A percentile compares a stretch with the other conserved stretches of the same genome.
phyloP scores from a whole-genome alignment of 2,113 vertebrate genomes.

The Trematocara stigmaticum region DNA sequence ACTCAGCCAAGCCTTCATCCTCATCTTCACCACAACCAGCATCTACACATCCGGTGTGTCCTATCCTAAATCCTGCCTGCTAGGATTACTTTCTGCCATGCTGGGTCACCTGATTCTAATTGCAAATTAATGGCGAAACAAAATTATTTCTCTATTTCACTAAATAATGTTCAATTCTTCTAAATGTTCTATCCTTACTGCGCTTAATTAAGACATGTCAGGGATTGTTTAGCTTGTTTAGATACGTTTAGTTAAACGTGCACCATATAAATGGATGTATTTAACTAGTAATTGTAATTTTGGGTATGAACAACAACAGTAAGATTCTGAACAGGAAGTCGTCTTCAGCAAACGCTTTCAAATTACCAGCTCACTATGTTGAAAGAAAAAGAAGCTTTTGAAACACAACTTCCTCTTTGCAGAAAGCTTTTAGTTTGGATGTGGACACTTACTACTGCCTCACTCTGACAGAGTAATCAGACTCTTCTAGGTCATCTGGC shows the following conservation, averaged over 20 bases:
- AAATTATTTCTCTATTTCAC: background rate
- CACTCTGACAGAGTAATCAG: background rate
- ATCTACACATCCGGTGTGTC: background rate
- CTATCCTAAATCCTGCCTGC: background rate
- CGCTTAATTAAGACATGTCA: background rate
- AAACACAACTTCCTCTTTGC: background rate
- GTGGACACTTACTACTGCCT: background rate
- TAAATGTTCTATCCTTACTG: background rate
- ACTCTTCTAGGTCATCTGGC: background rate
- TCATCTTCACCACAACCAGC: background rate
- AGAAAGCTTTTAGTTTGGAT: background rate
- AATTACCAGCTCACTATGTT: background rate
- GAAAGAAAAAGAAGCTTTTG: background rate
- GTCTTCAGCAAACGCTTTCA: background rate
- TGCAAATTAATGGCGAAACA: background rate
- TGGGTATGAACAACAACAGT: background rate
- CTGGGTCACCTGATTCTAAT: background rate
- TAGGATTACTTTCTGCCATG: background rate
- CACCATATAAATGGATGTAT: background rate
- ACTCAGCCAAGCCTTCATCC: background rate
- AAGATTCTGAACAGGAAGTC: background rate
- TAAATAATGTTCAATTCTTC: background rate
- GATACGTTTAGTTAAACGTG: background rate
- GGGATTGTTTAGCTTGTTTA: background rate
- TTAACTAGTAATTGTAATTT: background rate